Evolutionary conservation across 1,140 invertebrate genomes (phyloP).

Genomic region (Trinorchestia longiramus): DNA sequence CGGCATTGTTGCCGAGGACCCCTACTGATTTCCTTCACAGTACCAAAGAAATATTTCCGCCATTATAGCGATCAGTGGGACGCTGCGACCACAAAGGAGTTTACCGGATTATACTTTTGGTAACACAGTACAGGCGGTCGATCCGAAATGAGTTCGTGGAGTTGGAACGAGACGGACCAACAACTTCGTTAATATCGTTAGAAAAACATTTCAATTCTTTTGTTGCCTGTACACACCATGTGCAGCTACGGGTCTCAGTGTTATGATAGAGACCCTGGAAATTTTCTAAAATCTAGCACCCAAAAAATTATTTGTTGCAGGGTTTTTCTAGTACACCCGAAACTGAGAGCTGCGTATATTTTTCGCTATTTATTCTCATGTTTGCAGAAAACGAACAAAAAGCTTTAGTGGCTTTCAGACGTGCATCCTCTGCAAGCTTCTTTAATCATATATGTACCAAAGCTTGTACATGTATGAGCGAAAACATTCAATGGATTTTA

Average conservation of each 20-base stretch:
- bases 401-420: not conserved
- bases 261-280: not conserved
- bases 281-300: not conserved
- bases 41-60: slow-evolving; percentile 49
- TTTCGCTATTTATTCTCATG: not conserved
- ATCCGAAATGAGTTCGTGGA: not conserved
- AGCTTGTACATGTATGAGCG: too few species aligned
- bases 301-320: not conserved
- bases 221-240: not conserved
- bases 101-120: slow-evolving; percentile 40
- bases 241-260: not conserved
- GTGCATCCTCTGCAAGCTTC: too few species aligned
- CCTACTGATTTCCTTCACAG: slow-evolving; percentile 20
- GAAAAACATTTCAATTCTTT: not conserved
- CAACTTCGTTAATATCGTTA: not conserved
- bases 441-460: too few species aligned
- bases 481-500: not conserved
- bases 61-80: slow-evolving; percentile 41
- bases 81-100: not conserved
- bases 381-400: not conserved
- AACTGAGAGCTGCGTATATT: not conserved
- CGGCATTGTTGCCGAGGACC: slow-evolving; percentile 45
- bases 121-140: slow-evolving; percentile 14
- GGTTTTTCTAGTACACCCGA: not conserved
- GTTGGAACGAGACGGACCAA: not conserved